phyloP scores from a whole-genome alignment of 1,140 invertebrate species.

The Drosophila nigromelanica region DNA sequence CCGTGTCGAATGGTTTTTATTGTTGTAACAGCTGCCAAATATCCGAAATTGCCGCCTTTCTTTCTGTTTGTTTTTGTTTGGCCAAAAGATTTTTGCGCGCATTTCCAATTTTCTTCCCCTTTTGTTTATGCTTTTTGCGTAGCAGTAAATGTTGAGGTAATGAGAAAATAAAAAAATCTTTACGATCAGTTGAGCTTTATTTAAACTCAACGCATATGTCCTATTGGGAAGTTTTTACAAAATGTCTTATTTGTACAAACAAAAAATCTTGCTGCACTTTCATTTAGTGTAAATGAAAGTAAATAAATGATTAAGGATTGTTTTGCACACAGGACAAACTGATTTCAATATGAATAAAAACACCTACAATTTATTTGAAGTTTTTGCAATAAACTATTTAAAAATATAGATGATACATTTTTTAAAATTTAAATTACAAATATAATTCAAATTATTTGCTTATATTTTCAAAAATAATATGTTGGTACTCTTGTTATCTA shows the following conservation, averaged over 20 bases:
- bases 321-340: too few relatives aligned
- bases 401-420: too few relatives aligned
- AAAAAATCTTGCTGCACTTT: background rate
- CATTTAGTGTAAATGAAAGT: background rate
- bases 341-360: too few relatives aligned
- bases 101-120: conserved; percentile 12
- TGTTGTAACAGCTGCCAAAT: conserved; percentile 67
- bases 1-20: conserved; percentile 27
- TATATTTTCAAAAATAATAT: too few relatives aligned
- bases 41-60: conserved; percentile 51
- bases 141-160: background rate
- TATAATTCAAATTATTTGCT: too few relatives aligned
- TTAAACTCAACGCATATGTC: too few relatives aligned
- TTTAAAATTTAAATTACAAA: too few relatives aligned
- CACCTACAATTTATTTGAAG: too few relatives aligned
- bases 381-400: too few relatives aligned
- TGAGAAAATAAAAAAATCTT: background rate
- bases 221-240: background rate
- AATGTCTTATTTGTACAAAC: too few relatives aligned
- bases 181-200: background rate
- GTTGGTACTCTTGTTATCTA: too few relatives aligned
- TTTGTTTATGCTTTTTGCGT: conserved; percentile 36
- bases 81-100: conserved; percentile 37
- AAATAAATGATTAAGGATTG: too few relatives aligned
- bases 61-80: conserved; percentile 73